These are phyloP conservation scores for Drosophila lacertosa DNA, from an alignment of 1,140 invertebrate genomes.

Conservation along the genomic window DNA sequence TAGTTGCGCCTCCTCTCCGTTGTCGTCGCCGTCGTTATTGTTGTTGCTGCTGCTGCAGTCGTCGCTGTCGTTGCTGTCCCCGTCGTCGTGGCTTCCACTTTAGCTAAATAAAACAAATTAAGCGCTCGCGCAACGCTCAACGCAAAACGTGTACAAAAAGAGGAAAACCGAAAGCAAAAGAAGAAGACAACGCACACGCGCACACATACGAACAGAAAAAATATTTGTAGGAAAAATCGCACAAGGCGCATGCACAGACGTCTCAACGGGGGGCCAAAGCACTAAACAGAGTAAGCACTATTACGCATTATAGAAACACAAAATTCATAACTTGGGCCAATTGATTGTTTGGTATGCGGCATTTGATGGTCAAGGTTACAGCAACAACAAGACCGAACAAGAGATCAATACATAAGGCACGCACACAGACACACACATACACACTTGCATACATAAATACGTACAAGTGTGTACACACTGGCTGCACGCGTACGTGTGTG, in stretches of 20 bases:
- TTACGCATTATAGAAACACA: conserved; percentile 29
- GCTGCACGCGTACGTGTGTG: conserved; percentile 23
- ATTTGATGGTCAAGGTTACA: conserved; percentile 76
- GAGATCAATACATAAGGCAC: conserved; percentile 48
- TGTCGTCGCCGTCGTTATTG: conserved; percentile 3
- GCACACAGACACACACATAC: conserved; percentile 11
- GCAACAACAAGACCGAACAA: conserved; percentile 46
- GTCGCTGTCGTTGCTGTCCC: conserved; percentile 18
- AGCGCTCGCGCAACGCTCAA: conserved; percentile 43
- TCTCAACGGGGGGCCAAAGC: conserved; percentile 5
- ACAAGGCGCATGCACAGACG: conserved; percentile 24
- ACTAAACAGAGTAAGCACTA: conserved; percentile 36
- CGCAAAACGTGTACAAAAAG: conserved; percentile 34
- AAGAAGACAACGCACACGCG: conserved; percentile 2
- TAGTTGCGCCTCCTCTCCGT: conserved; percentile 17
- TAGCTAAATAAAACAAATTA: conserved; percentile 66
- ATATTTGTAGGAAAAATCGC: conserved; percentile 2
- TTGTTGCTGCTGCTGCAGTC: conserved; percentile 22
- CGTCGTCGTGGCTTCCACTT: conserved; percentile 56
- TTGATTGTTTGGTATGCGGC: conserved; percentile 33
- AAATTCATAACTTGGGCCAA: conserved; percentile 30
- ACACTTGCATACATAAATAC: neutral
- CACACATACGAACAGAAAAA: too few relatives aligned
- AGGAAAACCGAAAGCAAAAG: conserved; percentile 29
- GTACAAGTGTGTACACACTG: neutral